Evolutionary conservation across 2,888 invertebrate genomes (phyloP), one percentile per base, ranked within the genome.

Genomic region (Thecocarcelia acutangulata): DNA sequence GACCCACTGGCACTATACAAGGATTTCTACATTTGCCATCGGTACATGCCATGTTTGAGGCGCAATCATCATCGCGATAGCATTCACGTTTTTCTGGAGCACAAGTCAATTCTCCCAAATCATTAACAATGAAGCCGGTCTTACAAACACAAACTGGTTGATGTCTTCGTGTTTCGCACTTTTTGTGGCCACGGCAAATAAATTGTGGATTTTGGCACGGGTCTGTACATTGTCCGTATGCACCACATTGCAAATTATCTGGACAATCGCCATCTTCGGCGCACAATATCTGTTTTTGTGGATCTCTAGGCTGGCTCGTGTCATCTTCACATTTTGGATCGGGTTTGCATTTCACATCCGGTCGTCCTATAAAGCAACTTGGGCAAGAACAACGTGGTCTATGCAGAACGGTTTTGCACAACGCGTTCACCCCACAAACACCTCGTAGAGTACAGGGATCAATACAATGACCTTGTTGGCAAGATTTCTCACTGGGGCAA

Each of bases 401-500:
- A 92, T 97, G 97, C 89, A 95, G 92, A 84, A 96, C 93, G 79
- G 96, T 95, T 88, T 94, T 94, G 91, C 97, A 97, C 83, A 97
- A 93, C 83, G 97, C 97, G 91, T 97, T 97, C 88, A 94, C 93
- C 85, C 97, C 97, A 91, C 97, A 97, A 85, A 95, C 96, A 87
- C 95, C 97, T 87, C 96, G 94, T 89, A 97, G 93, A 89, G 94
- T 94, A 92, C 97, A 97, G 85, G 97, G 97, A 92, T 97, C 96
- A 92, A 95, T 93, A 92, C 97, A 97, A 92, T 96, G 95, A 92
- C 95, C 94, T 92, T 96, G 95, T 92, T 96, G 94, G 93, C 97
- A 97, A 91, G 96, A 95, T 93, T 96, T 96, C 92, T 97, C 96
- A 92, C 95, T 95, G 86, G 96, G 94, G 92, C 97, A 97, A 93